Evolutionary conservation across 1,140 invertebrate species (phyloP).

Genomic region (Lithobius niger): DNA sequence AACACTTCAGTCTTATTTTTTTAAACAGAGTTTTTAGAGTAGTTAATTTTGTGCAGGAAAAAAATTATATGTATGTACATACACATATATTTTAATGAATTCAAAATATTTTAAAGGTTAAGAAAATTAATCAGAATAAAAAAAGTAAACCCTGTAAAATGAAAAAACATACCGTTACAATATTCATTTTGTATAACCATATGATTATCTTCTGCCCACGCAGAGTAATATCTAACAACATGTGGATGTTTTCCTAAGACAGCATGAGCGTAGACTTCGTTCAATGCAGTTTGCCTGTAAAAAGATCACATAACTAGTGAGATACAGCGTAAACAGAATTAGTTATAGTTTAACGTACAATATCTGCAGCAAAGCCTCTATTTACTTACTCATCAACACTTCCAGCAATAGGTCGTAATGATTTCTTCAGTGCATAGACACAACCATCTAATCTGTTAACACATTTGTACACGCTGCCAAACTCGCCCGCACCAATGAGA

Average conservation of each 20-base stretch:
- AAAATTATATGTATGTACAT: no score
- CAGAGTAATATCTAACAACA: slow-evolving; percentile 81
- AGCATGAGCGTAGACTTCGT: slow-evolving; percentile 85
- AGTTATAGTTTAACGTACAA: no score
- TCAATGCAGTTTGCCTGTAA: slow-evolving; percentile 58
- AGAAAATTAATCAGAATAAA: no score
- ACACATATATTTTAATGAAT: no score
- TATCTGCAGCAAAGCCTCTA: no score
- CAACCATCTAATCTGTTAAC: slow-evolving; percentile 81
- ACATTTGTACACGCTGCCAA: slow-evolving; percentile 77
- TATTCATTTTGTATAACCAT: slow-evolving; percentile 90
- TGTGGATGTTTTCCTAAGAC: slow-evolving; percentile 75
- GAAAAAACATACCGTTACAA: slow-evolving; percentile 54
- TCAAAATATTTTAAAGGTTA: no score
- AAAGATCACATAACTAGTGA: slow-evolving; percentile 14
- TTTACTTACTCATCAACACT: slow-evolving; percentile 40
- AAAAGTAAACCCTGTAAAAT: no score
- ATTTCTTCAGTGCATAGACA: slow-evolving; percentile 79
- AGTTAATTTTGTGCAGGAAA: no score
- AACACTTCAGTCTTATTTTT: no score
- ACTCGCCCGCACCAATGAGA: slow-evolving; percentile 68
- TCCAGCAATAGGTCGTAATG: slow-evolving; percentile 60
- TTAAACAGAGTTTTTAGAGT: no score
- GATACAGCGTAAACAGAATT: no score
- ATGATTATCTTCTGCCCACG: slow-evolving; percentile 84